Evolutionary conservation across 2,888 invertebrate species (phyloP), one percentile per base, ranked within the genome.

Genomic region (Synanthedon andrenaeformis): DNA sequence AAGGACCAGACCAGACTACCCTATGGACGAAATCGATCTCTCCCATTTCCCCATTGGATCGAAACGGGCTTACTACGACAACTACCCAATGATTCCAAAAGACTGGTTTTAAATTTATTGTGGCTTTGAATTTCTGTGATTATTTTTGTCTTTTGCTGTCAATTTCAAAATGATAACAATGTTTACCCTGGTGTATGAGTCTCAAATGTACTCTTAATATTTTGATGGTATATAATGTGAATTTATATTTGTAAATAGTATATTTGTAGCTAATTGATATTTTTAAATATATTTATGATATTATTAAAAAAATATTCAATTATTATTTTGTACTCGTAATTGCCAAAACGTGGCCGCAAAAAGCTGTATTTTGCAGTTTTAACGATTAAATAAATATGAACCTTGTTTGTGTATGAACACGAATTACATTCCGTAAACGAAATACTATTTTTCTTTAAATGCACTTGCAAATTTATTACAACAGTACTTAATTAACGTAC

Each of bases 1-100:
- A 62, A 70, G 82, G 57, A 75, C 65, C 62, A 69, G 76, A 62
- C 75, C 77, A 8, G 84, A 84, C 66, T 80, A 74, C 70, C 83
- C 83, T 61, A 82, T 86, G 80, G 85, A 85, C 59, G 84, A 85
- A 67, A 84, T 85, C 52, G 86, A 86, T 64, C 72, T 83, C 12
- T 83, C 86, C n/a, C 72, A 74, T 52, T 79, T 85, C 66, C 85
- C 86, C 62, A 79, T 84, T 60, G 83, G 85, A 55, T 82, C 82
- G 52, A 82, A 83, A 56, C 72, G 84, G 42, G 79, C 79, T 17
- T 55, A 45, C 45, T 45, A 45, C 14, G 45, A 45, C 3, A 49
- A 49, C 53, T 53, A 53, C 23, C 53, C 53, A 12, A 23, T 53
- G 11, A 14, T 49, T 14, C 53, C 48, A 19, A 48, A 49, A 35